A percentile compares a stretch with the other conserved stretches of the same genome.
These are phyloP conservation scores for Monodelphis domestica DNA, from an alignment of 2,797 vertebrate species.

Conservation along the genomic window DNA sequence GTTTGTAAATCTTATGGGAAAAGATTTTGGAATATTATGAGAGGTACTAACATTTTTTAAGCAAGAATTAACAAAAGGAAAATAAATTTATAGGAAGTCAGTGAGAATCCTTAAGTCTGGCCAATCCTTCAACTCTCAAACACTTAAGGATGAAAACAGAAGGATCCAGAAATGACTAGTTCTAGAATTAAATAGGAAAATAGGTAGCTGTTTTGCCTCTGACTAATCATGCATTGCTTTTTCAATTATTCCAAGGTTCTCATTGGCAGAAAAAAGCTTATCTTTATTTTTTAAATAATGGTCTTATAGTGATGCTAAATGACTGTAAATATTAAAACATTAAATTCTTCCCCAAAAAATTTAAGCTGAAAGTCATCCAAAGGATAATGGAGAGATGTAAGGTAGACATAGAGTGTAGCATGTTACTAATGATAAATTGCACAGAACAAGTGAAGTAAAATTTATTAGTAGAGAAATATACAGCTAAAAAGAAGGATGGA, in stretches of 20 bases:
- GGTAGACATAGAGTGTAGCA: background rate
- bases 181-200: background rate
- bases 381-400: too few species aligned
- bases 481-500: background rate
- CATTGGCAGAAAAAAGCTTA: background rate
- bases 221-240: background rate
- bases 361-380: too few species aligned
- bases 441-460: background rate
- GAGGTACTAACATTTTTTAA: background rate
- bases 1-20: background rate
- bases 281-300: background rate
- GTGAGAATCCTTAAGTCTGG: background rate
- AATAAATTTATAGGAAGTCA: background rate
- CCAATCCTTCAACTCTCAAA: background rate
- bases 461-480: background rate
- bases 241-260: background rate
- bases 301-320: background rate
- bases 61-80: background rate
- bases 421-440: background rate
- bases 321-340: background rate
- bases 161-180: background rate
- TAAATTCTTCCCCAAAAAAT: background rate
- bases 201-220: background rate
- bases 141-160: background rate
- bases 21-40: background rate